A percentile compares a stretch with the other conserved stretches of the same genome.
phyloP scores from a whole-genome alignment of 1,140 invertebrate genomes.

The Caerostris extrusa region DNA sequence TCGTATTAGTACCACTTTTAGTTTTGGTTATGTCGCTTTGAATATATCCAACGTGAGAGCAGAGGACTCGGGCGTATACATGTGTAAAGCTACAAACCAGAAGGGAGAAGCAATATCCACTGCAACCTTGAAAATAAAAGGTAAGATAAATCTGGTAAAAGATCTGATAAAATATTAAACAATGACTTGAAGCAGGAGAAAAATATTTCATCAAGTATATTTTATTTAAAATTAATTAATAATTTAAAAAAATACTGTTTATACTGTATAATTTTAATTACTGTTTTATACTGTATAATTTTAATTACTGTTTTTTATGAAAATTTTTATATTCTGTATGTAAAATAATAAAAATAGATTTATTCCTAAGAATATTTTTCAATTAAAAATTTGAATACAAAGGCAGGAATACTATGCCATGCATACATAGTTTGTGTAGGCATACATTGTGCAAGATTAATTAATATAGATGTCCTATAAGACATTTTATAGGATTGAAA shows the following conservation, averaged over 20 bases:
- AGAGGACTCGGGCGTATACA: constrained; percentile 96
- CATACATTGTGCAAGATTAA: no score
- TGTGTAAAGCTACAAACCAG: constrained; percentile 91
- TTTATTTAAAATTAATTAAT: neutral
- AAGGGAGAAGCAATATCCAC: constrained; percentile 84
- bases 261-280: constrained; percentile 59
- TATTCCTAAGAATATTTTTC: no score
- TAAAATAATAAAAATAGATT: no score
- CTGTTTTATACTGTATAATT: no score
- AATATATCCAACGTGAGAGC: constrained; percentile 98
- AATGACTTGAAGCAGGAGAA: neutral
- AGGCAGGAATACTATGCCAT: no score
- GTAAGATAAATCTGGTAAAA: constrained; percentile 79
- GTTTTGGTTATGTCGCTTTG: constrained; percentile 96
- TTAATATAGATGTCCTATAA: no score
- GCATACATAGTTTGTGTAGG: no score
- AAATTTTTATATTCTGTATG: no score
- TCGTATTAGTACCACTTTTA: constrained; percentile 96
- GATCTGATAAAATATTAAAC: neutral
- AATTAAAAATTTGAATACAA: no score
- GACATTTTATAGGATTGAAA: no score
- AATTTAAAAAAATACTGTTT: neutral
- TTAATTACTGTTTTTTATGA: no score
- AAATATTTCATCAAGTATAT: neutral
- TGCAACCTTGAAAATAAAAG: constrained; percentile 88